These are phyloP conservation scores for Cremastinae sp. DNA, from an alignment of 2,888 invertebrate species.

Conservation along the genomic window DNA sequence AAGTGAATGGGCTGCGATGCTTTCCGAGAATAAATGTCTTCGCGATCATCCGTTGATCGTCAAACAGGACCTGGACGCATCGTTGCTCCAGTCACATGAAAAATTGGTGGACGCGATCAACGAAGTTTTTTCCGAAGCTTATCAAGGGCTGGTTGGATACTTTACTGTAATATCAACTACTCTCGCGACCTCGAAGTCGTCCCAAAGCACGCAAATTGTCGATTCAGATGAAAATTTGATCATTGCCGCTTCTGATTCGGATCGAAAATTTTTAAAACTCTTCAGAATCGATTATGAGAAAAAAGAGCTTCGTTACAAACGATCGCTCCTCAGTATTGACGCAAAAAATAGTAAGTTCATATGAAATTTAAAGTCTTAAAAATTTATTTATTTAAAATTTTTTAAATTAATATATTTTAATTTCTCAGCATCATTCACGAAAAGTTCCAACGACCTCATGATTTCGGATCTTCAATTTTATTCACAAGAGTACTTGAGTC, in stretches of 20 bases:
- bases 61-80: conserved; percentile 87
- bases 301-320: conserved; percentile 67
- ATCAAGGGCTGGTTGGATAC: conserved; percentile 84
- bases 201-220: conserved; percentile 70
- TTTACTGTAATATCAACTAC: conserved; percentile 79
- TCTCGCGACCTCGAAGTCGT: conserved; percentile 64
- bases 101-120: conserved; percentile 85
- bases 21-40: conserved; percentile 88
- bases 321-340: conserved; percentile 68
- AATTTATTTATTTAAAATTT: conserved; percentile 1
- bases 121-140: conserved; percentile 86
- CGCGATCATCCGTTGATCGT: conserved; percentile 87
- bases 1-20: conserved; percentile 90
- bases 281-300: conserved; percentile 73
- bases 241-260: conserved; percentile 69
- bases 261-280: conserved; percentile 71
- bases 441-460: conserved; percentile 68
- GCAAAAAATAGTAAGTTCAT: conserved; percentile 70
- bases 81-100: conserved; percentile 90
- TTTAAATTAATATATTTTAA: conserved; percentile 16
- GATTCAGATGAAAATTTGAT: conserved; percentile 71
- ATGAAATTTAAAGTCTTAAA: background rate
- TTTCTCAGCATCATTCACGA: conserved; percentile 66
- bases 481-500: conserved; percentile 86
- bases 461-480: conserved; percentile 90